Evolutionary conservation across 2,113 vertebrate genomes (phyloP).

Genomic region (Centropristis striata): DNA sequence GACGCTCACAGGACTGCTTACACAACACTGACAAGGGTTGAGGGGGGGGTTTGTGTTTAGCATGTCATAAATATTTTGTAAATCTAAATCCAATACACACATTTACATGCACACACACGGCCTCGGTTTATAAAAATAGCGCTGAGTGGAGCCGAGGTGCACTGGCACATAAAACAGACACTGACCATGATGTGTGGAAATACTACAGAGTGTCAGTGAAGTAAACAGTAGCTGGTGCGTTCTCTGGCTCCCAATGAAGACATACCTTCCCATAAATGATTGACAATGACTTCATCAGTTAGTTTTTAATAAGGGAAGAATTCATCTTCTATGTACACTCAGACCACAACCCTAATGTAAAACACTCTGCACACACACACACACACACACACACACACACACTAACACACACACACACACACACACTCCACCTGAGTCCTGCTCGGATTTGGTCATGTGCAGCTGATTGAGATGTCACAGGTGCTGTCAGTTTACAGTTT

Average conservation of each 20-base stretch:
- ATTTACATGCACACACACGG: constrained; percentile 33
- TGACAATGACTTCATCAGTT: constrained; percentile 62
- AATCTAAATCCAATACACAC: constrained; percentile 52
- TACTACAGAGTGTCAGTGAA: constrained; percentile 27
- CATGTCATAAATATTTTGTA: constrained; percentile 70
- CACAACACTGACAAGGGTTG: constrained; percentile 56
- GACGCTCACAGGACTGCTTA: constrained; percentile 55
- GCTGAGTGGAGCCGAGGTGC: constrained; percentile 7
- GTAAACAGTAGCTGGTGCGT: constrained; percentile 19
- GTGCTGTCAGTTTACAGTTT: constrained; percentile 15
- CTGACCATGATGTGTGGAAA: constrained; percentile 31
- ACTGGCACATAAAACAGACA: constrained; percentile 53
- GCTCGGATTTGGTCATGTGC: constrained; percentile 58
- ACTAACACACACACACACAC: background rate
- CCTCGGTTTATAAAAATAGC: constrained; percentile 43
- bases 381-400: background rate
- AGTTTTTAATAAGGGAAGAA: constrained; percentile 81
- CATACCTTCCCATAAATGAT: constrained; percentile 56
- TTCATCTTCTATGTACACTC: constrained; percentile 32
- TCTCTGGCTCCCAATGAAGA: constrained; percentile 15
- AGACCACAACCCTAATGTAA: constrained; percentile 16
- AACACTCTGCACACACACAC: background rate
- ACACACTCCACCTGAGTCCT: constrained; percentile 53
- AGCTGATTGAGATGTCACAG: constrained; percentile 59
- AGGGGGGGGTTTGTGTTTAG: constrained; percentile 49